Evolutionary conservation across 2,797 vertebrate genomes (phyloP), one percentile per base, ranked within the genome.

Genomic region (Pteronotus mesoamericanus): DNA sequence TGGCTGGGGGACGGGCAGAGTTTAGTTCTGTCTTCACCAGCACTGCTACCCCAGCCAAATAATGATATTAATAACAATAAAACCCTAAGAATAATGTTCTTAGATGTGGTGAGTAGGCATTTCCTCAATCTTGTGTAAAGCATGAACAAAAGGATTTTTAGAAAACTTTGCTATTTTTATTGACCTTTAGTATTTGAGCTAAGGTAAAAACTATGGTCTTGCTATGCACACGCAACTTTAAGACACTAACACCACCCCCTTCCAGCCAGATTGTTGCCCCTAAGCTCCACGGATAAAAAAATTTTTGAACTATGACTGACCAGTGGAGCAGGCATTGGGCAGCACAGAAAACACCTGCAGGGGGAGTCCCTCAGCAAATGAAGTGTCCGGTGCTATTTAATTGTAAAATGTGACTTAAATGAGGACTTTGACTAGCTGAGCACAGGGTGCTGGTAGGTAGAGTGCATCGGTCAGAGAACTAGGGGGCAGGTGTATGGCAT

Each of bases 141-240:
- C 34, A 19, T 24, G 0, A 86, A 48, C 46, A n/a, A 71, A 86
- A 83, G 19, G 15, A 32, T 48, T 37, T 93, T 78, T 64, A 80
- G 83, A 71, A 88, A 77, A 82, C n/a, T 77, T 18, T 34, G 21
- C 44, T 87, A 2, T 78, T 94, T 92, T 86, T 74, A 53, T 48
- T 59, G 21, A 32, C 68, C 26, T 53, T 83, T 34, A 78, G 19
- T n/a, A 78, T 78, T 84, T 1, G 6, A 68, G 18, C 32, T 83
- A 74, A 86, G 26, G 26, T 83, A 39, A 74, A 79, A 89, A n/a
- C 9, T 1, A 21, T 24, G n/a, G 29, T 18, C 64, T 74, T 74
- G 18, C 42, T 68, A 19, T 78, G 16, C 46, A 51, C 85, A 34
- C 11, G 4, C 24, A 34, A n/a, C 42, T 59, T 44, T 39, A 68